Base-by-base conservation (phyloP, 1,140 invertebrate genomes). In the Anagrus nilaparvatae region DNA sequence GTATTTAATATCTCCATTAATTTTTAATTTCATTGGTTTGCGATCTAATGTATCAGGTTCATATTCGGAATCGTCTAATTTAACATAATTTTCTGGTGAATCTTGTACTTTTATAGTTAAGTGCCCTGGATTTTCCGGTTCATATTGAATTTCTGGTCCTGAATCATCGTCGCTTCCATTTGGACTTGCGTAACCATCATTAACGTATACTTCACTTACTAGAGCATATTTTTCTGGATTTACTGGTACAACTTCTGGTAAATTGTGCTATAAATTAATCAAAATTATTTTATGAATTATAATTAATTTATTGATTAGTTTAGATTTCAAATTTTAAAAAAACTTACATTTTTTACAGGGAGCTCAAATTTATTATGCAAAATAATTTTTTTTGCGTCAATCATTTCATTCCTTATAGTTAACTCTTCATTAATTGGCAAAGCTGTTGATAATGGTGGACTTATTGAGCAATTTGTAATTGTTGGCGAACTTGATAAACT, bases 41-140 rank as follows among this genome's bases (percentile, higher is more conserved):
- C 85, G 65, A 54, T 88, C 85, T 18, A 88, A 60, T 0, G 86
- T 89, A 50, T 89, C 86, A 0, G 84, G 84, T 57, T 89, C 85
- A 53, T 86, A 88, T 47, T 87, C 84, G 3, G 78, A 81, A 46
- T 82, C 80, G 32, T 80, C 74, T 10, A 77, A 74, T 52, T 72
- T 73, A 2, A 79, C 74, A 44, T 82, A 81, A 55, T 81, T 77
- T 51, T 77, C 73, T 2, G 79, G 73, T 1, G 78, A 74, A 56
- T 83, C 82, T 58, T 81, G 78, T 1, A 88, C 80, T 61, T 84
- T 82, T 43, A 89, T 89, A 13, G 84, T 79, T 30, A 84, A 58
- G 49, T 78, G 79, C 3, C 82, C 81, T 4, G 78, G 78, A 52
- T 75, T 76, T 46, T 78, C 75, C 13, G 73, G 69, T 47, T 77